Evolutionary conservation across 2,113 vertebrate genomes (phyloP), one percentile per base, ranked within the genome.

Genomic region (Nycticryphes semicollaris): DNA sequence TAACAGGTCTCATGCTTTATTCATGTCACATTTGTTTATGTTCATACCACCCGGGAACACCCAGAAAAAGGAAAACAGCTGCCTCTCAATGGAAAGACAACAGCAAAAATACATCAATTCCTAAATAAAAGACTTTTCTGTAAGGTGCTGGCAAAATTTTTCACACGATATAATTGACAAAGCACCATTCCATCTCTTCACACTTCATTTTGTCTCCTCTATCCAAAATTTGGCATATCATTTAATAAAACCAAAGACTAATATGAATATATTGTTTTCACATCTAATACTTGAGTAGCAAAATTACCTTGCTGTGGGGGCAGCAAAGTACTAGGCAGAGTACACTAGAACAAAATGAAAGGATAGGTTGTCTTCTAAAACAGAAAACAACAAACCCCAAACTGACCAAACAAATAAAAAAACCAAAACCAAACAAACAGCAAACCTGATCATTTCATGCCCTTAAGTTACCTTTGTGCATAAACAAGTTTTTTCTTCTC

Each of bases 1-100:
- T 66, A 91, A 83, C 68, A 70, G 88, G 51, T 94, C 56, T 95
- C 80, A 88, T 94, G 64, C 88, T 94, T 95, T 90, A 96, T 95
- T 93, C 75, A 84, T 96, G 41, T 86, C 68, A 77, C 37, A 35
- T 64, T 92, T 95, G 77, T 95, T 96, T 84, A 86, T 79, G 72
- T 94, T 88, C 73, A 33, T 92, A n/a, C 39, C 56, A 89, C 67
- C 50, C 33, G 81, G 81, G 57, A 94, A 76, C 39, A 76, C 31
- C 43, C n/a, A 84, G 92, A 21, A 41, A 96, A 79, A 84, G n/a
- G 47, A 78, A 91, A 94, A 68, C 86, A 87, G 57, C 90, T 94
- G 86, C 25, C 96, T 17, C 73, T 93, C 39, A 64, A 74, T 22
- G 13, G 76, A 72, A 60, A 84, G 35, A 53, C 47, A 90, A 51